Evolutionary conservation across 2,797 vertebrate genomes (phyloP), one percentile per base, ranked within the genome.

Genomic region (Sibirionetta formosa): DNA sequence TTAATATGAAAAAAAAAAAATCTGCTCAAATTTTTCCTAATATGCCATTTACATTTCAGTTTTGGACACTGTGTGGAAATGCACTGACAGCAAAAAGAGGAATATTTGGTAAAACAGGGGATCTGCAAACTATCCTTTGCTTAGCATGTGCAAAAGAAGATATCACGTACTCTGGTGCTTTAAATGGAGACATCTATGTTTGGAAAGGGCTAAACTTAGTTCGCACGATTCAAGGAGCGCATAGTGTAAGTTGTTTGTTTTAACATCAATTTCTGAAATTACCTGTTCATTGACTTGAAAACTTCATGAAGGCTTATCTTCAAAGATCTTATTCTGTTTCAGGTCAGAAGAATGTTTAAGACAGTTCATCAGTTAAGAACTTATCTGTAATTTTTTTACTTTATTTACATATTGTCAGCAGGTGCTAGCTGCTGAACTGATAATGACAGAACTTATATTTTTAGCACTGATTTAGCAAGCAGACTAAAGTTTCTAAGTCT

Each of bases 51-150:
- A 23, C 23, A 9, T 91, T 94, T 88, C 87, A 99, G 99, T 99
- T 99, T 97, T 99, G 99, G 99, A 98, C 98, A 0, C 94, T 99
- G 53, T 99, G 99, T 97, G 99, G 99, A 79, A 99, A 99, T 9
- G 99, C 99, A 7, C 95, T 99, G 95, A 99, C 99, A 9, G 99
- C 99, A 2, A 99, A 99, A 97, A 97, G 99, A 94, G 99, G 99
- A 26, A 98, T 99, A 70, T 99, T 99, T 77, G 99, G 99, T 80
- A 99, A 99, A 97, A 99, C 99, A 0, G 99, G 99, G 26, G 99
- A 99, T 97, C 98, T 99, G 53, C 99, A 99, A 98, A 99, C 99
- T 75, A 99, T 99, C 95, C 98, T 99, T 95, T 99, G 99, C 91
- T 97, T 99, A 69, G 98, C 99, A 2, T 98, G 99, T 61, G 98